These are phyloP conservation scores for Cephalopholis sonnerati DNA, from an alignment of 2,113 vertebrate genomes.

Conservation along the genomic window DNA sequence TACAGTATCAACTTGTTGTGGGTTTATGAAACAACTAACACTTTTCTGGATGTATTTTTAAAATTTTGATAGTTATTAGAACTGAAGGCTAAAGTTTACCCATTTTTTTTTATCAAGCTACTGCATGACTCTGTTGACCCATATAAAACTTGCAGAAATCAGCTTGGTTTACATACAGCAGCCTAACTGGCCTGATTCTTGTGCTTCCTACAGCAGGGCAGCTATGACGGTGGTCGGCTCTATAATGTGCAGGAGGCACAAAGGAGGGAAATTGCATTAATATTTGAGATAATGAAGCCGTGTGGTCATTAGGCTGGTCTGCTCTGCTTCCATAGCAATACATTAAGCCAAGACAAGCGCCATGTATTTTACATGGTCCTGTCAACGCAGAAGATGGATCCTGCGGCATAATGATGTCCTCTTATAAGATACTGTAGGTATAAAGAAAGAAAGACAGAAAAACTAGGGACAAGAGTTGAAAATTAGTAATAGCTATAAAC, in stretches of 20 bases:
- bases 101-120: not conserved
- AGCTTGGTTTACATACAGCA: not conserved
- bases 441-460: constrained; percentile 19
- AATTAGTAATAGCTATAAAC: no score
- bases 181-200: constrained; percentile 4
- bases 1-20: not conserved
- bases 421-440: constrained; percentile 37
- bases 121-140: not conserved
- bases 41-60: no score
- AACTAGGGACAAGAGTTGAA: not conserved
- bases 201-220: not conserved
- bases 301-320: constrained; percentile 80
- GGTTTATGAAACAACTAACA: no score
- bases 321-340: constrained; percentile 84
- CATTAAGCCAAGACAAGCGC: constrained; percentile 84
- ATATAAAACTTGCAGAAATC: not conserved
- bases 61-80: not conserved
- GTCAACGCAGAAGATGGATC: constrained; percentile 77
- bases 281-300: constrained; percentile 77
- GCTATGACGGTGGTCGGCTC: constrained; percentile 19
- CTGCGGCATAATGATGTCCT: constrained; percentile 74
- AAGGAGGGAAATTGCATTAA: constrained; percentile 72
- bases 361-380: constrained; percentile 84
- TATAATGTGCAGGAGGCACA: constrained; percentile 59
- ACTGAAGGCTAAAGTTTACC: not conserved